Base-by-base conservation (phyloP, 2,797 vertebrate genomes). In the Podarcis lilfordi region DNA sequence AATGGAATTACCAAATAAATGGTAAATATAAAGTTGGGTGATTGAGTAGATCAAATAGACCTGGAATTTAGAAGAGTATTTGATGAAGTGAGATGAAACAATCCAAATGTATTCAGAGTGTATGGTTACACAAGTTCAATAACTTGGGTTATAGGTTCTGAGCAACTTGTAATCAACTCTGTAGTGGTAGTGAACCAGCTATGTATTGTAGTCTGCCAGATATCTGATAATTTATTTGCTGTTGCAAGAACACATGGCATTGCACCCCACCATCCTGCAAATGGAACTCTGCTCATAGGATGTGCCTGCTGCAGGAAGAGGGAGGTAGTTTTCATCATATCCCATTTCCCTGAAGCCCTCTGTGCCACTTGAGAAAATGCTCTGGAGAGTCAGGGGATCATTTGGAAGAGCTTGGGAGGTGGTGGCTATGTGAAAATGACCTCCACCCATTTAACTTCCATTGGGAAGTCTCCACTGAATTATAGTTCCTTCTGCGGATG, bases 51-150 rank as follows among this genome's bases (percentile, higher is more conserved):
- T 78, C 72, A 69, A 78, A 37, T 27, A 88, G 8, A 0, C 0
- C 3, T 90, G 71, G 29, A 85, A 87, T 92, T 91, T n/a, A 92
- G 10, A 80, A 72, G 55, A 66, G 8, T 0, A 32, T 77, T 79
- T 87, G 10, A 27, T 75, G 84, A 84, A 50, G 0, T 11, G 55
- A 75, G 55, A 59, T 77, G 15, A 89, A 86, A 79, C 27, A 75
- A 19, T 92, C 11, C 71, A 5, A 87, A 85, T 17, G 29, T 19
- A 40, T 88, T 89, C 75, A 71, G 17, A 13, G 45, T 5, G 17
- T 66, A 43, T 66, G 74, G 37, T 66, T 85, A 59, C 77, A 29
- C 32, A 85, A 37, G 55, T 83, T 32, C 50, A 75, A 59, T 75
- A 59, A 75, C 32, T 40, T 55, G 50, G 29, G 8, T 85, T 75